Evolutionary conservation across 2,113 vertebrate species (phyloP).

Genomic region (Perca flavescens): DNA sequence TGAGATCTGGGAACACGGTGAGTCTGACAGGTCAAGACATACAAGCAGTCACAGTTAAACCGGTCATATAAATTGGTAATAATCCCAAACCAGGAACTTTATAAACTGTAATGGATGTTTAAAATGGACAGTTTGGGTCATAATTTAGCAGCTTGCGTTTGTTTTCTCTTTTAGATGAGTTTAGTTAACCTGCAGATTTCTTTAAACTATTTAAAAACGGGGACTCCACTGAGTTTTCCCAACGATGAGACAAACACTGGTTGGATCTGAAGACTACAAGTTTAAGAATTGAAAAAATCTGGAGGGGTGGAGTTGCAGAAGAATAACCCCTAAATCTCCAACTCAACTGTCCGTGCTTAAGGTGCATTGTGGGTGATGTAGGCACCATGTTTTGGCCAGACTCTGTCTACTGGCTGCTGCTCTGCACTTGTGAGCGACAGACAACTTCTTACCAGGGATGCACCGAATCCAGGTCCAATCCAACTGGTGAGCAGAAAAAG

Average conservation of each 20-base stretch:
- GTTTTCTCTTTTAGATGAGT: no score
- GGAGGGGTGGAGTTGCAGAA: background rate
- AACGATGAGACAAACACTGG: no score
- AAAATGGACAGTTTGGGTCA: background rate
- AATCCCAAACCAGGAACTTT: background rate
- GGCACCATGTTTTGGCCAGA: background rate
- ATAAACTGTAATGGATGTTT: background rate
- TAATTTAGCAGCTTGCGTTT: no score
- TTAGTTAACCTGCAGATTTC: no score
- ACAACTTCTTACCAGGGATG: no score
- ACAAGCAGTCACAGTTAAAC: background rate
- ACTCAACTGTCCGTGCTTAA: background rate
- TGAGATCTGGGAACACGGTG: background rate
- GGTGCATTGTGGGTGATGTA: background rate
- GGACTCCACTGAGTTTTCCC: no score
- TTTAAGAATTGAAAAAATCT: background rate
- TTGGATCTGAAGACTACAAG: background rate
- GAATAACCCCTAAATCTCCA: background rate
- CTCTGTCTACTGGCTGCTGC: no score
- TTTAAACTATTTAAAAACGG: no score
- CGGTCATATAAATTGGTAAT: background rate
- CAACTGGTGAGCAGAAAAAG: no score
- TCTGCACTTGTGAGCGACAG: no score
- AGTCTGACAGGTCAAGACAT: background rate
- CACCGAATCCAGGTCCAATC: no score